These are phyloP conservation scores for Ascaphus truei DNA, from an alignment of 2,113 vertebrate species.

Conservation along the genomic window DNA sequence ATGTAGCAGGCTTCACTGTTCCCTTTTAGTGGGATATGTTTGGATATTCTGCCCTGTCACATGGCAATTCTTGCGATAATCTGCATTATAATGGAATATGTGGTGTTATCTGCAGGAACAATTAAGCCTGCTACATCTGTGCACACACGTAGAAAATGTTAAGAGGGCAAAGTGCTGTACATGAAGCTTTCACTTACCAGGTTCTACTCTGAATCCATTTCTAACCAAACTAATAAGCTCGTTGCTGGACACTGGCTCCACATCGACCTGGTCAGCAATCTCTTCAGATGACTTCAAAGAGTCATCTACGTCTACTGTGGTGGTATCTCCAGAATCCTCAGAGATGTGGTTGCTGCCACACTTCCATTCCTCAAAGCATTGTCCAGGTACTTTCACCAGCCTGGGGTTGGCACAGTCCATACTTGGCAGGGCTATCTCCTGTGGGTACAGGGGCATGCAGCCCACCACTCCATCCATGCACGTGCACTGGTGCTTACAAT, in stretches of 20 bases:
- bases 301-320: conserved; percentile 7
- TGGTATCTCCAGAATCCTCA: conserved; percentile 10
- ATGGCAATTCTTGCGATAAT: no score
- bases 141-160: no score
- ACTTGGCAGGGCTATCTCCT: conserved; percentile 57
- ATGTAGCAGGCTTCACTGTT: no score
- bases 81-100: no score
- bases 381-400: conserved; percentile 66
- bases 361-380: conserved; percentile 62
- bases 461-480: conserved; percentile 77
- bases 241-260: conserved; percentile 33
- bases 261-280: neutral
- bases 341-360: conserved; percentile 8
- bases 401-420: conserved; percentile 62
- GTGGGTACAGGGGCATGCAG: conserved; percentile 70
- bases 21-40: no score
- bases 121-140: no score
- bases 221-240: conserved; percentile 36
- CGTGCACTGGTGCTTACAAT: conserved; percentile 77
- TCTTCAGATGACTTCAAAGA: conserved; percentile 18
- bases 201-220: conserved; percentile 18
- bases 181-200: conserved; percentile 30
- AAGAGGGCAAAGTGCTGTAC: no score
- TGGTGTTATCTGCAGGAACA: no score
- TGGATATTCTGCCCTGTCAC: no score